phyloP scores from a whole-genome alignment of 2,888 invertebrate species.

The Acronicta psi region DNA sequence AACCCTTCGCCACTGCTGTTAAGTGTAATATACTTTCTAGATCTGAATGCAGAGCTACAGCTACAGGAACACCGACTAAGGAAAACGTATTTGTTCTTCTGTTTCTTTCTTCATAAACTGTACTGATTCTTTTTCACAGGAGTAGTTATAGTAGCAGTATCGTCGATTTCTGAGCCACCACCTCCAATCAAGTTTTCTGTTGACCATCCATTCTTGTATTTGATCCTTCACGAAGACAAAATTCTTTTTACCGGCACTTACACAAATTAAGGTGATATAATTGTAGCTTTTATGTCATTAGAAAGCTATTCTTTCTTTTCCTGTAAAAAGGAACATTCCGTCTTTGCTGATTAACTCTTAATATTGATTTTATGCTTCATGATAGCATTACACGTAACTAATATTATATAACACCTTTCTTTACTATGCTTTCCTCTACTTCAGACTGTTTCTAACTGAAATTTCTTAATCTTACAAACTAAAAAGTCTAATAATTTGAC shows the following conservation, averaged over 20 bases:
- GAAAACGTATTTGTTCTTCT: too few species aligned
- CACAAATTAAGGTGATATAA: slow-evolving; percentile 48
- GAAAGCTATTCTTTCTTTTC: too few species aligned
- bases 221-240: slow-evolving; percentile 62
- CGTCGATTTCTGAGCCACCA: slow-evolving; percentile 21
- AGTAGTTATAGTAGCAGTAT: slow-evolving; percentile 8
- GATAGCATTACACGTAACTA: neutral
- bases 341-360: neutral
- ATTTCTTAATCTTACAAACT: too few species aligned
- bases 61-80: neutral
- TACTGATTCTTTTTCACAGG: slow-evolving; percentile 37
- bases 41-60: too few species aligned
- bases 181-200: slow-evolving; percentile 37
- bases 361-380: neutral
- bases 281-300: neutral
- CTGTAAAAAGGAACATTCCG: neutral
- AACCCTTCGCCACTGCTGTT: too few species aligned
- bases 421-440: neutral
- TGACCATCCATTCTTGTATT: slow-evolving; percentile 60
- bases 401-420: neutral
- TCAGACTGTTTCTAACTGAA: neutral
- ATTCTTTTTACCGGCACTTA: slow-evolving; percentile 67
- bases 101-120: neutral
- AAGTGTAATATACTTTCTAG: too few species aligned
- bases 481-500: too few species aligned